Evolutionary conservation across 2,113 vertebrate species (phyloP).

Genomic region (Puffinus mauretanicus): DNA sequence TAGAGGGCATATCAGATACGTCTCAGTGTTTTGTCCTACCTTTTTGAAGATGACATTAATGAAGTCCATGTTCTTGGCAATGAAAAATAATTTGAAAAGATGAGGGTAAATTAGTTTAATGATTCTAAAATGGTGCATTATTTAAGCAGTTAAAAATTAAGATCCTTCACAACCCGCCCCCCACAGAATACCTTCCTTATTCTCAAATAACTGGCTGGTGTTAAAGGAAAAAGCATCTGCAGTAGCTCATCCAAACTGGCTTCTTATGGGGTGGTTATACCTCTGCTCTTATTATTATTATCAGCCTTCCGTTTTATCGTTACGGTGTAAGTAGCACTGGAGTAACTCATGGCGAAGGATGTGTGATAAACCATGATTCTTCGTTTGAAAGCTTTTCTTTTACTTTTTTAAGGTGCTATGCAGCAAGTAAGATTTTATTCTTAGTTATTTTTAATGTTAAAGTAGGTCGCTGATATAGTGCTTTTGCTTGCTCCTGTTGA

Average conservation of each 20-base stretch:
- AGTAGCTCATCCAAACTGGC: background rate
- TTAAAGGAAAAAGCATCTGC: background rate
- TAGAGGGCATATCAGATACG: background rate
- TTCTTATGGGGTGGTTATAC: background rate
- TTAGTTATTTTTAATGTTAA: background rate
- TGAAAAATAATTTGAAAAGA: background rate
- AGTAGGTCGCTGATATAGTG: no score
- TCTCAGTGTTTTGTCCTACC: conserved; percentile 1
- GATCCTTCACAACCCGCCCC: background rate
- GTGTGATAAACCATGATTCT: background rate
- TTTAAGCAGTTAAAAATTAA: background rate
- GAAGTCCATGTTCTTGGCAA: background rate
- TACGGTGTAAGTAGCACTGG: background rate
- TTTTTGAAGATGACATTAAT: background rate
- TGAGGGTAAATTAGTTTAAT: conserved; percentile 36
- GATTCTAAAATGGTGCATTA: background rate
- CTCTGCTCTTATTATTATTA: background rate
- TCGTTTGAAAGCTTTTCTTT: background rate
- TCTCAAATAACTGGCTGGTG: background rate
- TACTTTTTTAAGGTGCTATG: background rate
- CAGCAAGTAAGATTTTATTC: background rate
- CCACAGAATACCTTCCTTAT: background rate
- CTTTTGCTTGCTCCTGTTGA: background rate
- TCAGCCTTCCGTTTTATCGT: background rate
- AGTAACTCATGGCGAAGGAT: background rate